These are phyloP conservation scores for Lasioglossum oenotherae DNA, from an alignment of 2,888 invertebrate species.

Conservation along the genomic window DNA sequence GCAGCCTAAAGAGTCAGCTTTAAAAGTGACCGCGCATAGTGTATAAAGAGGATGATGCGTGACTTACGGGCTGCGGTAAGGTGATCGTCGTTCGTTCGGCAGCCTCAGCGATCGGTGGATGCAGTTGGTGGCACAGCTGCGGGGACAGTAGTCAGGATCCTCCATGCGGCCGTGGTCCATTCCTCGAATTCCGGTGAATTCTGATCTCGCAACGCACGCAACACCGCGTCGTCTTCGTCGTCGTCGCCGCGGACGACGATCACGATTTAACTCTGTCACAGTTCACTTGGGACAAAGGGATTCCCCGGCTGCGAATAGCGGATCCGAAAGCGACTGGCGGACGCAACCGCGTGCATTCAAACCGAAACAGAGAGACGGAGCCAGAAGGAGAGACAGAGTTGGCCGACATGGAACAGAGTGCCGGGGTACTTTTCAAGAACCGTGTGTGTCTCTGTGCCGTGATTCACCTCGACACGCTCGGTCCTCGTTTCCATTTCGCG, in stretches of 20 bases:
- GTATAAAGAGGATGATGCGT: neutral
- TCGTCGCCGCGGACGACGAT: slow-evolving; percentile 10
- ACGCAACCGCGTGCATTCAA: neutral
- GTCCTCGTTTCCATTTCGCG: slow-evolving; percentile 2
- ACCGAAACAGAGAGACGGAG: neutral
- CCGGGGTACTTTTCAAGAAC: neutral
- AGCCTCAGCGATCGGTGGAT: slow-evolving; percentile 39
- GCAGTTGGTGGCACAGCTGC: slow-evolving; percentile 39
- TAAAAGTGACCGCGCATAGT: neutral
- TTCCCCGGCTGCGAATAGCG: slow-evolving; percentile 27
- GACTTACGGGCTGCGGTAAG: slow-evolving; percentile 51
- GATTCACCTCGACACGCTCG: slow-evolving; percentile 32
- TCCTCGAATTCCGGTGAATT: slow-evolving; percentile 47
- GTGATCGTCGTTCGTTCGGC: slow-evolving; percentile 17
- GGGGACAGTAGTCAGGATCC: slow-evolving; percentile 32
- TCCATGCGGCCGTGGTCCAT: slow-evolving; percentile 32
- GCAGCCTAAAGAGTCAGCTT: neutral
- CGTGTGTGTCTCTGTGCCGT: neutral
- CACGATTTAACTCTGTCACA: slow-evolving; percentile 52
- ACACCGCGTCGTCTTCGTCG: neutral
- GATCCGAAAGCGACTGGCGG: slow-evolving; percentile 14
- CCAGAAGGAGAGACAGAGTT: neutral
- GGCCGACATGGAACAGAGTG: neutral
- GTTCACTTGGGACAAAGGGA: slow-evolving; percentile 56
- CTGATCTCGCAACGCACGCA: slow-evolving; percentile 30